Percentiles rank a stretch among this genome's conserved stretches.
Conservation (phyloP, 2,113 vertebrate species). For the Romanogobio albipinnatus region DNA sequence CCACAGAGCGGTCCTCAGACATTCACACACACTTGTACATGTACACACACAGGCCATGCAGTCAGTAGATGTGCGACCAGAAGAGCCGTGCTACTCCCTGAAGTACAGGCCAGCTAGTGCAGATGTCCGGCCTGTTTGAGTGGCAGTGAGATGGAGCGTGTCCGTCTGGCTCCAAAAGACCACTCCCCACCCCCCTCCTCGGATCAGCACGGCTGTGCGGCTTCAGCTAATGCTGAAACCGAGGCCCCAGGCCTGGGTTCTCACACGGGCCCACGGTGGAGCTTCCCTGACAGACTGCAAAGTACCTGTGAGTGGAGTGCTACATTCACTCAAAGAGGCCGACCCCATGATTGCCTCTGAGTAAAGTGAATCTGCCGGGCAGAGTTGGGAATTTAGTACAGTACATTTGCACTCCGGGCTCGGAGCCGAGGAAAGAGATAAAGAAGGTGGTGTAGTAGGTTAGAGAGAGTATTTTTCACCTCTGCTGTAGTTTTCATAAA, state of each 20-base stretch:
- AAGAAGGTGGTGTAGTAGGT: slow-evolving; percentile 3
- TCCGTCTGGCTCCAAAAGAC: slow-evolving; percentile 15
- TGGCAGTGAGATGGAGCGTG: slow-evolving; percentile 46
- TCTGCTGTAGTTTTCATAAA: slow-evolving; percentile 21
- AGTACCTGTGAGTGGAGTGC: slow-evolving; percentile 52
- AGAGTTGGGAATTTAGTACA: slow-evolving; percentile 40
- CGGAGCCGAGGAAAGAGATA: background rate
- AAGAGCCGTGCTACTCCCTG: slow-evolving; percentile 5
- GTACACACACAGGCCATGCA: slow-evolving; percentile 40
- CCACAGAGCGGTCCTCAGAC: slow-evolving; percentile 21
- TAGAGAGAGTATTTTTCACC: background rate
- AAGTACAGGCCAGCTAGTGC: slow-evolving; percentile 23
- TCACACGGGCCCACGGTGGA: background rate
- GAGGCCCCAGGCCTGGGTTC: slow-evolving; percentile 8
- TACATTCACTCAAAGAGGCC: slow-evolving; percentile 45
- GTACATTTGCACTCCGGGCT: slow-evolving; percentile 34
- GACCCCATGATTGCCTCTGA: slow-evolving; percentile 47
- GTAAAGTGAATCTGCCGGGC: slow-evolving; percentile 47
- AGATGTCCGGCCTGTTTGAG: slow-evolving; percentile 35
- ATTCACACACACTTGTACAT: slow-evolving; percentile 20
- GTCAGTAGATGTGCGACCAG: slow-evolving; percentile 24
- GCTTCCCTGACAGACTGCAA: slow-evolving; percentile 37
- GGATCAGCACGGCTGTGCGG: background rate
- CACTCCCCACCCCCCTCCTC: background rate
- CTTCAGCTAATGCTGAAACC: slow-evolving; percentile 41